Evolutionary conservation across 2,113 vertebrate genomes (phyloP).

Genomic region (Urocynchramus pylzowi): DNA sequence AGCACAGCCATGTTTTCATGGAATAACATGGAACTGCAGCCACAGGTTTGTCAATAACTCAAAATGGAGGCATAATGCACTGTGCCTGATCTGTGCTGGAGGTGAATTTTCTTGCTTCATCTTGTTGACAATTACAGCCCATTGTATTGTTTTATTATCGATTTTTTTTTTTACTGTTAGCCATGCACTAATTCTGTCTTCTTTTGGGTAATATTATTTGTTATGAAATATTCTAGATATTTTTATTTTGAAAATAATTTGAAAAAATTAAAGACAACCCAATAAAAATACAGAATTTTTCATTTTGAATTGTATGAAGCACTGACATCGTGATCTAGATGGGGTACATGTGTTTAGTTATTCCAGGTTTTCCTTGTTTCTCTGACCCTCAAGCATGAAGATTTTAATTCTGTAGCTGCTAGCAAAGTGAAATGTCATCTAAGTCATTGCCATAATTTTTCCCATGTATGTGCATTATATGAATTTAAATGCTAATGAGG

Average conservation of each 20-base stretch:
- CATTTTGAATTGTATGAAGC: neutral
- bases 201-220: neutral
- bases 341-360: neutral
- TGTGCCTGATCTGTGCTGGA: neutral
- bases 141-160: neutral
- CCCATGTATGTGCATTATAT: neutral
- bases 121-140: neutral
- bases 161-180: neutral
- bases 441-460: neutral
- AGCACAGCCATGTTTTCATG: neutral
- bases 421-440: constrained; percentile 1
- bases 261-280: neutral
- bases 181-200: neutral
- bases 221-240: neutral
- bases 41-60: neutral
- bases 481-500: neutral
- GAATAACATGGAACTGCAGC: neutral
- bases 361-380: neutral
- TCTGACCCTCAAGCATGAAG: neutral
- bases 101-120: neutral
- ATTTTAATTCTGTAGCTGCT: constrained; percentile 6
- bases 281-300: neutral
- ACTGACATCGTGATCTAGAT: neutral
- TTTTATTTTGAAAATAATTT: neutral
- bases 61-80: neutral